Evolutionary conservation across 2,113 vertebrate genomes (phyloP).

Genomic region (Muntiacus muntjak): DNA sequence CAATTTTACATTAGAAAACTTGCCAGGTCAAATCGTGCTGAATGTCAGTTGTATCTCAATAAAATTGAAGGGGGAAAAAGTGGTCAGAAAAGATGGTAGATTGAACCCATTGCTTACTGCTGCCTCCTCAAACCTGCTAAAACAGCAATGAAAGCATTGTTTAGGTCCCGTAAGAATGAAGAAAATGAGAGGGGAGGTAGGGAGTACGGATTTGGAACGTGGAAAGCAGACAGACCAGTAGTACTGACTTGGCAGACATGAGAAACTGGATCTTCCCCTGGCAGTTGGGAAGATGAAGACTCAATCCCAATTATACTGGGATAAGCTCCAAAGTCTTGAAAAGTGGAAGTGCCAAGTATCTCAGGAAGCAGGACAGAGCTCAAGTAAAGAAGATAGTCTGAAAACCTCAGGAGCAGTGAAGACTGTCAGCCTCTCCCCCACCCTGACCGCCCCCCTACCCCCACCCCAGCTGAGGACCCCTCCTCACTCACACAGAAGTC

Average conservation of each 20-base stretch:
- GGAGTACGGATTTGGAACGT: rapidly evolving
- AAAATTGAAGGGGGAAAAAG: background rate
- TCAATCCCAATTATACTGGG: background rate
- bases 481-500: background rate
- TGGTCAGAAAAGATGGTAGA: background rate
- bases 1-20: background rate
- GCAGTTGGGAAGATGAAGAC: background rate
- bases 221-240: background rate
- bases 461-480: too few species aligned
- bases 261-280: background rate
- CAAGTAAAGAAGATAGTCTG: background rate
- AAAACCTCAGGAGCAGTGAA: background rate
- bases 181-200: background rate
- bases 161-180: background rate
- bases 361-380: too few species aligned
- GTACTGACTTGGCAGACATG: background rate
- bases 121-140: background rate
- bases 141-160: background rate
- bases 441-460: background rate
- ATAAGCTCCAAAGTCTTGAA: background rate
- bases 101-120: background rate
- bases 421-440: background rate
- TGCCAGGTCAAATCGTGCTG: background rate
- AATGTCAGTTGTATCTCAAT: background rate
- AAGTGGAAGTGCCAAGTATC: background rate